These are phyloP conservation scores for Mola mola DNA, from an alignment of 2,113 vertebrate species.

Conservation along the genomic window DNA sequence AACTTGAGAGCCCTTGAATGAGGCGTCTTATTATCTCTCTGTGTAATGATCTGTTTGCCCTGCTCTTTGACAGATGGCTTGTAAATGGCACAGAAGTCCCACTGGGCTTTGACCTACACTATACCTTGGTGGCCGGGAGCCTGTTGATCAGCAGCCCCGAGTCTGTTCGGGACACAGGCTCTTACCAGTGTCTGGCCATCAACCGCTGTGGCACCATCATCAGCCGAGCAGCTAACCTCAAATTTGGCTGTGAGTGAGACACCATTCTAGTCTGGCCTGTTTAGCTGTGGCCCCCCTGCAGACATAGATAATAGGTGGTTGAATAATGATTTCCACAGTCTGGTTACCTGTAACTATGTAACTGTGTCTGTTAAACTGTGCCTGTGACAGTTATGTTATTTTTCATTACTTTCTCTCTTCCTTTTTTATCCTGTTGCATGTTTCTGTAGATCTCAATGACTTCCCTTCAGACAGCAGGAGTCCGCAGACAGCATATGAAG, in stretches of 20 bases:
- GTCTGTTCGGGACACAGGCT: slow-evolving; percentile 85
- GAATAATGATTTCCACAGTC: no score
- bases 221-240: slow-evolving; percentile 91
- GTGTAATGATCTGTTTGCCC: not conserved
- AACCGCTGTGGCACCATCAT: slow-evolving; percentile 92
- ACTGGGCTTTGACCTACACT: slow-evolving; percentile 84
- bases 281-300: not conserved
- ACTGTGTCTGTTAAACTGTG: no score
- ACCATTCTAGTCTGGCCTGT: not conserved
- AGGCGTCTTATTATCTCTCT: not conserved
- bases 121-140: slow-evolving; percentile 90
- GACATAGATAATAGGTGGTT: not conserved
- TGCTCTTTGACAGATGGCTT: slow-evolving; percentile 86
- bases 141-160: slow-evolving; percentile 90
- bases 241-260: slow-evolving; percentile 92
- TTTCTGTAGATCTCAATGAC: slow-evolving; percentile 89
- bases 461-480: slow-evolving; percentile 91
- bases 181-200: slow-evolving; percentile 94
- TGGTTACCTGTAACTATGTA: no score
- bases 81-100: slow-evolving; percentile 92
- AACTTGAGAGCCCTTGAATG: no score
- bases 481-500: slow-evolving; percentile 88
- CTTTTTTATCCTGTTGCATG: not conserved
- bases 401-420: not conserved
- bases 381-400: not conserved